These are phyloP conservation scores for Symphodus melops DNA, from an alignment of 2,113 vertebrate genomes.

Conservation along the genomic window DNA sequence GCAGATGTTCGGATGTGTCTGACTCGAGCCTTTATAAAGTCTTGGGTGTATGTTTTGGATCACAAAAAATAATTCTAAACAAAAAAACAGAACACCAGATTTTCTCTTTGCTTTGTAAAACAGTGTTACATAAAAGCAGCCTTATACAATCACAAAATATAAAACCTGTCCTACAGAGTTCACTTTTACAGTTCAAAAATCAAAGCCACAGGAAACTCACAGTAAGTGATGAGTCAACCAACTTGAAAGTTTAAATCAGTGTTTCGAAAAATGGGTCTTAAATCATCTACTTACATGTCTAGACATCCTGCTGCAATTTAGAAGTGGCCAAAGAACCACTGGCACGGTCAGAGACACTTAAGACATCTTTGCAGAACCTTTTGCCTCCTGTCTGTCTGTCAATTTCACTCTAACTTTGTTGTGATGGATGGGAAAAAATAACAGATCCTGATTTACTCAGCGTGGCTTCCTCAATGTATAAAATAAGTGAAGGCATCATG, in stretches of 20 bases:
- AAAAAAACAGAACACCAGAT: too few relatives aligned
- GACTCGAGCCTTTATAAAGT: too few relatives aligned
- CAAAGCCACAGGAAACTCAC: background rate
- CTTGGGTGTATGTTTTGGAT: too few relatives aligned
- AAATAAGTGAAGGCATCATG: conserved; percentile 9
- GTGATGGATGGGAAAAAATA: conserved; percentile 46
- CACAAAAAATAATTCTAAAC: too few relatives aligned
- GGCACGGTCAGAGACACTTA: conserved; percentile 1
- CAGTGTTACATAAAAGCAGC: background rate
- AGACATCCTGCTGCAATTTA: conserved; percentile 22
- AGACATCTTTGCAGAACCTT: conserved; percentile 7
- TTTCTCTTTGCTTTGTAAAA: too few relatives aligned
- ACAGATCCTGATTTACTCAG: conserved; percentile 41
- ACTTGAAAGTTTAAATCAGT: conserved; percentile 2
- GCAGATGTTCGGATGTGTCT: too few relatives aligned
- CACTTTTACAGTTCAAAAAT: background rate
- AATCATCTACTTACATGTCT: background rate
- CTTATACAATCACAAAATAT: too few relatives aligned
- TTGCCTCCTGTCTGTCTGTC: conserved; percentile 18
- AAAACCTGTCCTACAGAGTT: background rate
- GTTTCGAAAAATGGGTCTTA: background rate
- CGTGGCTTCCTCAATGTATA: conserved; percentile 20
- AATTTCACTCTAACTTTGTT: conserved; percentile 28
- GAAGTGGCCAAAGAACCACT: conserved; percentile 26
- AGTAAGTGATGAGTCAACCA: background rate